phyloP scores from a whole-genome alignment of 2,888 invertebrate species.

The Cyclophora albipunctata region DNA sequence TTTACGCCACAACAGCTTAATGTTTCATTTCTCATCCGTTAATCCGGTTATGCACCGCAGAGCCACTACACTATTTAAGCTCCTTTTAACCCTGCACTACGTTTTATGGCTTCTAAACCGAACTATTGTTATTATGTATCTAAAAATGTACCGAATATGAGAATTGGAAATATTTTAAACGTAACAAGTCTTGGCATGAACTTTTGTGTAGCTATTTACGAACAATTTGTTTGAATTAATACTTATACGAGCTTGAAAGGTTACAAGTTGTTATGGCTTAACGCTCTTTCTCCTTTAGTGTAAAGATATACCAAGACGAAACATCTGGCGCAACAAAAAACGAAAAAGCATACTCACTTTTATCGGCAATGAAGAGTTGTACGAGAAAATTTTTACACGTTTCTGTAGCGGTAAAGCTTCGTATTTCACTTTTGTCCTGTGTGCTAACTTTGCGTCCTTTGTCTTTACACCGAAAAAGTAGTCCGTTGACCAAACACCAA shows the following conservation, averaged over 20 bases:
- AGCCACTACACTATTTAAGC: too few relatives aligned
- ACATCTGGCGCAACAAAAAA: too few relatives aligned
- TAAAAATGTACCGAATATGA: too few relatives aligned
- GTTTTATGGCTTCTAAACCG: conserved; percentile 9
- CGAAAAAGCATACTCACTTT: conserved; percentile 23
- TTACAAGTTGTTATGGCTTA: too few relatives aligned
- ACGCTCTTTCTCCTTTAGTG: too few relatives aligned
- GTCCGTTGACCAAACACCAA: conserved; percentile 28
- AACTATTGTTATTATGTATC: not conserved
- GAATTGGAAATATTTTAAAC: too few relatives aligned
- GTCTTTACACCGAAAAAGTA: conserved; percentile 36
- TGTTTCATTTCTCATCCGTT: not conserved
- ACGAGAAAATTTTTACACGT: conserved; percentile 30
- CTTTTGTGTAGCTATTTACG: too few relatives aligned
- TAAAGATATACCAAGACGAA: too few relatives aligned
- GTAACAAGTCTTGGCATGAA: too few relatives aligned
- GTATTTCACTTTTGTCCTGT: conserved; percentile 31
- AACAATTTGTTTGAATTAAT: too few relatives aligned
- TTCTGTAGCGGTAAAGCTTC: conserved; percentile 42
- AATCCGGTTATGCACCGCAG: not conserved
- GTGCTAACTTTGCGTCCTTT: conserved; percentile 19
- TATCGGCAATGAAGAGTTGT: conserved; percentile 29
- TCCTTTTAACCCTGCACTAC: not conserved
- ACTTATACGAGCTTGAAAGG: too few relatives aligned
- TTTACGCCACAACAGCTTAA: not conserved